Conservation (phyloP, 92 coral and sea anemone species). For the Zoanthus sociatus region DNA sequence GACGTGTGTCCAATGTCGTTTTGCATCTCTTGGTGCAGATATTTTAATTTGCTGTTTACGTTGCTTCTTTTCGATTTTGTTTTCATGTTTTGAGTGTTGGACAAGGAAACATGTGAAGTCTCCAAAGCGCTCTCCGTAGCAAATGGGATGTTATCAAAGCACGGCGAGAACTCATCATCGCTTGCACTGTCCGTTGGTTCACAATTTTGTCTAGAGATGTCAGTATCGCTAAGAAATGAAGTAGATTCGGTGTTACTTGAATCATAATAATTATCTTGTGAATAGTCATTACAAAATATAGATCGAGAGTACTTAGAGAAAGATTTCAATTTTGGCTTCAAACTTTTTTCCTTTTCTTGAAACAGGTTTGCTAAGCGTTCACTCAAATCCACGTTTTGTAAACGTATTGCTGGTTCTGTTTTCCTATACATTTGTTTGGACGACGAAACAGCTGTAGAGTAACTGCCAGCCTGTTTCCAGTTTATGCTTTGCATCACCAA, state of each 20-base stretch:
- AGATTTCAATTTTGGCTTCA: constrained; percentile 19
- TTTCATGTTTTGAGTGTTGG: not conserved
- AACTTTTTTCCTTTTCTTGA: not conserved
- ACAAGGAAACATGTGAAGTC: not conserved
- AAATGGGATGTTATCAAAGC: constrained; percentile 23
- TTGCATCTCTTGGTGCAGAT: not conserved
- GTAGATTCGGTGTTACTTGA: not conserved
- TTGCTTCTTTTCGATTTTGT: not conserved
- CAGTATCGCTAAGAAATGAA: not conserved
- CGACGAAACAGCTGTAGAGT: not conserved
- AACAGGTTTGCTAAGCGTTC: not conserved
- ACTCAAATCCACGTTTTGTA: not conserved
- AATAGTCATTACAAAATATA: not conserved
- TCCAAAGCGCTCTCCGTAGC: not conserved
- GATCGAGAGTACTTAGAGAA: constrained; percentile 42
- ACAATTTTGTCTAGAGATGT: not conserved
- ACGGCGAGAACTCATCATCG: constrained; percentile 40
- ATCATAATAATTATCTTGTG: not conserved
- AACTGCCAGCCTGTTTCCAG: not conserved
- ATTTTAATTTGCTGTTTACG: not conserved
- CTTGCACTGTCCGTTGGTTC: not conserved
- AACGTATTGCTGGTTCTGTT: not conserved
- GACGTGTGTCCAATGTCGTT: not conserved
- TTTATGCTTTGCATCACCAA: not conserved
- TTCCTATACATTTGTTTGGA: not conserved